These are phyloP conservation scores for Diarsia mendica DNA, from an alignment of 2,888 invertebrate genomes.

Conservation along the genomic window DNA sequence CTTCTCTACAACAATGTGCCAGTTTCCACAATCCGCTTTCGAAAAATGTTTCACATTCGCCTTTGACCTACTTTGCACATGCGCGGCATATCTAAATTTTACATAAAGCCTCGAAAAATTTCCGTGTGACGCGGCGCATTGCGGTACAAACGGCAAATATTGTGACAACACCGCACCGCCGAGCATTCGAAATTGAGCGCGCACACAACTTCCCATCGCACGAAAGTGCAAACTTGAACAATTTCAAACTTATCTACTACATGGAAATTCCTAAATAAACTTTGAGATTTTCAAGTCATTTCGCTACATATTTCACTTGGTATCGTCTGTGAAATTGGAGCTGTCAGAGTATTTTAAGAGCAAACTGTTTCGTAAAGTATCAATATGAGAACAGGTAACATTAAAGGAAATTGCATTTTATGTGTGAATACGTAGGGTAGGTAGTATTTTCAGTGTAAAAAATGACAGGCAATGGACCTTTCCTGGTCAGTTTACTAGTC, in stretches of 20 bases:
- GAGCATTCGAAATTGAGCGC: slow-evolving; percentile 66
- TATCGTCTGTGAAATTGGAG: slow-evolving; percentile 38
- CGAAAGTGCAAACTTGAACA: slow-evolving; percentile 64
- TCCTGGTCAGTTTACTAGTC: slow-evolving; percentile 47
- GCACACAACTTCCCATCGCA: slow-evolving; percentile 49
- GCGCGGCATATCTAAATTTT: slow-evolving; percentile 68
- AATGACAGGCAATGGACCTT: slow-evolving; percentile 32
- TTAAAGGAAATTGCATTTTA: slow-evolving; percentile 38
- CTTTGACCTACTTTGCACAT: slow-evolving; percentile 69
- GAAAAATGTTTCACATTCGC: slow-evolving; percentile 63
- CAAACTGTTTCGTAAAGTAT: slow-evolving; percentile 16
- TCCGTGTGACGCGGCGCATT: slow-evolving; percentile 74
- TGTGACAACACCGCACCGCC: slow-evolving; percentile 70
- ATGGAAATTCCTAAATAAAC: slow-evolving; percentile 65
- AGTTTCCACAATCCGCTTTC: slow-evolving; percentile 60
- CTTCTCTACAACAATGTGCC: slow-evolving; percentile 63
- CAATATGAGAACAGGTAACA: slow-evolving; percentile 22
- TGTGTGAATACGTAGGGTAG: slow-evolving; percentile 15
- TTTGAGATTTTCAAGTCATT: slow-evolving; percentile 61
- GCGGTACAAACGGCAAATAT: slow-evolving; percentile 73
- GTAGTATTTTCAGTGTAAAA: slow-evolving; percentile 44
- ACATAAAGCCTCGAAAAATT: slow-evolving; percentile 74
- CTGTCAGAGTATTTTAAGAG: slow-evolving; percentile 45
- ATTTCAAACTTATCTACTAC: slow-evolving; percentile 62
- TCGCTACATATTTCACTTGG: slow-evolving; percentile 57